These are phyloP conservation scores for Melanotaenia pygmaea DNA, from an alignment of 2,797 vertebrate genomes.

Conservation along the genomic window DNA sequence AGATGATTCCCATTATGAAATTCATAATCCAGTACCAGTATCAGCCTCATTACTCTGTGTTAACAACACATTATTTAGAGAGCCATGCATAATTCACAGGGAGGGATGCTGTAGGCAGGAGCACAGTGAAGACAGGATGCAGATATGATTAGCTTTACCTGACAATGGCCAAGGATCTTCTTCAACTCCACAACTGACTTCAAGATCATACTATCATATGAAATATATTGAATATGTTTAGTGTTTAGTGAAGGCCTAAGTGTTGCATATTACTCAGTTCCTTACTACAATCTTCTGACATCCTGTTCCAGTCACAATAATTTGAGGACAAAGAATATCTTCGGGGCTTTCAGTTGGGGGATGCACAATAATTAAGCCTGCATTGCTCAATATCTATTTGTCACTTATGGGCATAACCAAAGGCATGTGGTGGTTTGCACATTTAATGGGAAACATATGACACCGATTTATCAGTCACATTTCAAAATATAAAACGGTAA, in stretches of 20 bases:
- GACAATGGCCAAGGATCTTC: slow-evolving; percentile 29
- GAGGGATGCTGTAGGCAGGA: slow-evolving; percentile 46
- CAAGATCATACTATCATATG: neutral
- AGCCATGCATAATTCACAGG: slow-evolving; percentile 70
- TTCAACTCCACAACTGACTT: slow-evolving; percentile 9
- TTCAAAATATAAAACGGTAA: slow-evolving; percentile 53
- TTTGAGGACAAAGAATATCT: slow-evolving; percentile 47
- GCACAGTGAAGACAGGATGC: slow-evolving; percentile 41
- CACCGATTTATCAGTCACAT: slow-evolving; percentile 29
- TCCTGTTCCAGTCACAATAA: slow-evolving; percentile 20
- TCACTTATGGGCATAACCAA: slow-evolving; percentile 44
- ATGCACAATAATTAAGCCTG: slow-evolving; percentile 61
- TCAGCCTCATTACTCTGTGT: slow-evolving; percentile 67
- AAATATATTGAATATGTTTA: neutral
- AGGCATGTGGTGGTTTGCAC: neutral
- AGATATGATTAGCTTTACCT: slow-evolving; percentile 50
- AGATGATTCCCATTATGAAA: slow-evolving; percentile 56
- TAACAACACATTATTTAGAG: slow-evolving; percentile 72
- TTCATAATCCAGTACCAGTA: slow-evolving; percentile 47
- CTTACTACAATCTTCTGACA: neutral
- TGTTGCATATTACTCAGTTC: neutral
- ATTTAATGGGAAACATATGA: slow-evolving; percentile 38
- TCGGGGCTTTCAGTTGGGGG: slow-evolving; percentile 50
- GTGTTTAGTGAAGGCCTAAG: neutral
- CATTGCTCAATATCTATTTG: slow-evolving; percentile 49